phyloP scores from a whole-genome alignment of 37 sponge, comb jelly and placozoan species.

The Cliona cf. orientalis region DNA sequence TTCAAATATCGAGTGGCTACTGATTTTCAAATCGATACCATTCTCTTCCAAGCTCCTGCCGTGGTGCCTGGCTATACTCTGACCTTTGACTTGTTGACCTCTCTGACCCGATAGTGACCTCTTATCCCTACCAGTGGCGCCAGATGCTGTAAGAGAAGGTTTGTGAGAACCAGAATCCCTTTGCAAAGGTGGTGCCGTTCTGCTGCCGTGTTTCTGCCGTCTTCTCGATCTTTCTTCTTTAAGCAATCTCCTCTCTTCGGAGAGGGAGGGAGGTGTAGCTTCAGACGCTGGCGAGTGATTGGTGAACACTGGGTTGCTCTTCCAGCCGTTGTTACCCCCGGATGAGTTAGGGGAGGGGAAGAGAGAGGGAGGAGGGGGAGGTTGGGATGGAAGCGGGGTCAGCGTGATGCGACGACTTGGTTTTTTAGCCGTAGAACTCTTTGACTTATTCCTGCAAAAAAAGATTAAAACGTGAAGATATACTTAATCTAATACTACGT shows the following conservation, averaged over 20 bases:
- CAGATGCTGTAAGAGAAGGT: too few relatives aligned
- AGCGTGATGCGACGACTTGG: constrained; percentile 29
- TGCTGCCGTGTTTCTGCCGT: neutral
- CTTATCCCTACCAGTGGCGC: too few relatives aligned
- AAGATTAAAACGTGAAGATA: too few relatives aligned
- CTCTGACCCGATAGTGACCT: too few relatives aligned
- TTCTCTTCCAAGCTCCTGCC: neutral
- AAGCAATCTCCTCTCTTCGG: constrained; percentile 31
- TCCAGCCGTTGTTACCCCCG: neutral
- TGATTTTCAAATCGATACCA: neutral
- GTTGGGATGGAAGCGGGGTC: constrained; percentile 7
- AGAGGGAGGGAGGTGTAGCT: neutral
- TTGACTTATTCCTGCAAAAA: neutral
- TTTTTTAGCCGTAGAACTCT: neutral
- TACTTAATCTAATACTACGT: too few relatives aligned
- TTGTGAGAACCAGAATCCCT: too few relatives aligned
- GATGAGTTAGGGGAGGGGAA: neutral
- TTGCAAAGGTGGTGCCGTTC: neutral
- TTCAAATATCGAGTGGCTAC: neutral
- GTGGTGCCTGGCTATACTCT: too few relatives aligned
- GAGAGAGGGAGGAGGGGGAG: constrained; percentile 13
- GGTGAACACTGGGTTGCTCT: neutral
- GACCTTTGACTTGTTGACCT: too few relatives aligned
- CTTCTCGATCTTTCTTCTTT: constrained; percentile 20
- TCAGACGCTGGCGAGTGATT: neutral